Evolutionary conservation across 2,888 invertebrate genomes (phyloP).

Genomic region (Halictus quadricinctus): DNA sequence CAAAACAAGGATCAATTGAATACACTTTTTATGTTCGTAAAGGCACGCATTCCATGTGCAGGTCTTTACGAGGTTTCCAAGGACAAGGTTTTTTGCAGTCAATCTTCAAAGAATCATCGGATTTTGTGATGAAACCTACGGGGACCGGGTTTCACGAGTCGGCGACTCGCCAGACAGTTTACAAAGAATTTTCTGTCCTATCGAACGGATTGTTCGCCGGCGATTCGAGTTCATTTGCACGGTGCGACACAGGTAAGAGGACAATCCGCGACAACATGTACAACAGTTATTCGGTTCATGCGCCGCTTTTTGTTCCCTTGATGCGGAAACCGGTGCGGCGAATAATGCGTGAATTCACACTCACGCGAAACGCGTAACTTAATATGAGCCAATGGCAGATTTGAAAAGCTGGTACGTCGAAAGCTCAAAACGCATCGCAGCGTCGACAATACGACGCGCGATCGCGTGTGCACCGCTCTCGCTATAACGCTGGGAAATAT

Average conservation of each 20-base stretch:
- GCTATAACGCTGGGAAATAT: slow-evolving; percentile 45
- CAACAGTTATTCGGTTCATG: slow-evolving; percentile 42
- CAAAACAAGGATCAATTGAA: too few species aligned
- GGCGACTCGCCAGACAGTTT: not conserved
- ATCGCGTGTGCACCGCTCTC: not conserved
- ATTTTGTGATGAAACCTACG: not conserved
- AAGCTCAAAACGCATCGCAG: slow-evolving; percentile 55
- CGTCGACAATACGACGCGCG: slow-evolving; percentile 2
- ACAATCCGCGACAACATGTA: slow-evolving; percentile 50
- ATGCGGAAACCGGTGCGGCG: not conserved
- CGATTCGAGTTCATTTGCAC: slow-evolving; percentile 8
- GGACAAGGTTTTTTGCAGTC: not conserved
- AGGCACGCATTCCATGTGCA: not conserved
- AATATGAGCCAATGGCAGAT: slow-evolving; percentile 59
- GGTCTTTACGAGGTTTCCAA: not conserved
- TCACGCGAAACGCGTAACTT: slow-evolving; percentile 54
- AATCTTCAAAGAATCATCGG: not conserved
- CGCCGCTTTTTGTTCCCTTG: slow-evolving; percentile 15
- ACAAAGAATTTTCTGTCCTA: slow-evolving; percentile 21
- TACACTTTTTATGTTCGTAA: too few species aligned
- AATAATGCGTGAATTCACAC: slow-evolving; percentile 31
- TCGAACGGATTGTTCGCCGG: slow-evolving; percentile 30
- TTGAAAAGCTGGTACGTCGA: slow-evolving; percentile 59
- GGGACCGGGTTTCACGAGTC: not conserved
- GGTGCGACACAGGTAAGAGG: slow-evolving; percentile 50